Evolutionary conservation across 2,888 invertebrate genomes (phyloP).

Genomic region (Watsonalla cultraria): DNA sequence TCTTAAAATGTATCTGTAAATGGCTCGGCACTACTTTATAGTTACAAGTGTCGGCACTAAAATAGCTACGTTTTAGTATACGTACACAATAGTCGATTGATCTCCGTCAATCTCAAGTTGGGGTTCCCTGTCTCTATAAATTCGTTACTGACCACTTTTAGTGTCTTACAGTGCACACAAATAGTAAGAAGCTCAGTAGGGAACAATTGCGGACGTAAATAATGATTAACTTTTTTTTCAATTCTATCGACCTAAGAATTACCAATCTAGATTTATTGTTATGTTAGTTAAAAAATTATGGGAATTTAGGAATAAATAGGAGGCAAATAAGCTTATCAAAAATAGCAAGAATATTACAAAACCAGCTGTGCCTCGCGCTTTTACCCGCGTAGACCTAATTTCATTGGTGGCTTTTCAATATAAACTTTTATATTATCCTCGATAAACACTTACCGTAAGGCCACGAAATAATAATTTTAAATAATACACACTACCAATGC

Average conservation of each 20-base stretch:
- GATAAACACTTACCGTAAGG: neutral
- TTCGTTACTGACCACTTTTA: neutral
- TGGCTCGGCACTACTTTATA: neutral
- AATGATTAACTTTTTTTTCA: neutral
- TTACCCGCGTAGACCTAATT: too few relatives aligned
- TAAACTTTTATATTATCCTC: too few relatives aligned
- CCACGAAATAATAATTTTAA: slow-evolving; percentile 30
- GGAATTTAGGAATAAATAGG: too few relatives aligned
- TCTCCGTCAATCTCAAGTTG: slow-evolving; percentile 31
- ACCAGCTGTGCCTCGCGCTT: too few relatives aligned
- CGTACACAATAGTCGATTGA: slow-evolving; percentile 39
- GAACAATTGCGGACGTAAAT: neutral
- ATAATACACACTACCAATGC: slow-evolving; percentile 39
- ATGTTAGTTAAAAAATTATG: too few relatives aligned
- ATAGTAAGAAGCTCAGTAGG: slow-evolving; percentile 5
- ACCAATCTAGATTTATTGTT: too few relatives aligned
- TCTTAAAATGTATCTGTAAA: neutral
- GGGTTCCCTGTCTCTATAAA: slow-evolving; percentile 19
- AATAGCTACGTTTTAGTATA: slow-evolving; percentile 2
- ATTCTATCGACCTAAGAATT: too few relatives aligned
- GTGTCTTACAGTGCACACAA: slow-evolving; percentile 2
- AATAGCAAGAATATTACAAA: too few relatives aligned
- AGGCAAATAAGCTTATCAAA: too few relatives aligned
- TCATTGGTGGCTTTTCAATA: too few relatives aligned
- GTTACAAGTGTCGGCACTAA: neutral